Percentiles rank a stretch among this genome's conserved stretches.
phyloP scores from a whole-genome alignment of 2,113 vertebrate genomes.

The Microtus montanus region DNA sequence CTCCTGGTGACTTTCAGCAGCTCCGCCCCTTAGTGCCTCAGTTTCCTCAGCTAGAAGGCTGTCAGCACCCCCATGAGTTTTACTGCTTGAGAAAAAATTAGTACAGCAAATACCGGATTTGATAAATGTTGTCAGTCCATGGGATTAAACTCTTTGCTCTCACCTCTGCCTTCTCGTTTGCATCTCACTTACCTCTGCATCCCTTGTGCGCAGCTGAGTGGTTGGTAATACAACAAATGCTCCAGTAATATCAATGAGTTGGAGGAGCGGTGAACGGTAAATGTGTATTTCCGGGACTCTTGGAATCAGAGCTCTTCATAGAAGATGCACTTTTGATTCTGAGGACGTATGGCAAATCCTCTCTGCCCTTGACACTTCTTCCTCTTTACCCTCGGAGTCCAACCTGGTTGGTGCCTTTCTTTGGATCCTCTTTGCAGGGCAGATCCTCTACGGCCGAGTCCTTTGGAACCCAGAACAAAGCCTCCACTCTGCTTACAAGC shows the following conservation, averaged over 20 bases:
- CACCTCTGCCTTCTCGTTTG: neutral
- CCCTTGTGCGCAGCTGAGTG: neutral
- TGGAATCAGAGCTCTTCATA: neutral
- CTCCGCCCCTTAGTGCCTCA: neutral
- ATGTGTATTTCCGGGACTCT: neutral
- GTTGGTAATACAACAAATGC: neutral
- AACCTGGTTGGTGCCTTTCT: slow-evolving; percentile 5
- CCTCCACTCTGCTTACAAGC: slow-evolving; percentile 94
- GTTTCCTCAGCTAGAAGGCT: neutral
- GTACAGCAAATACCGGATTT: neutral
- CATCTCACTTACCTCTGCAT: neutral
- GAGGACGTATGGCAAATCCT: neutral
- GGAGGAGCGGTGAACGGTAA: neutral
- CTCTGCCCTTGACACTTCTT: neutral
- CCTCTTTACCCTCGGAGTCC: neutral
- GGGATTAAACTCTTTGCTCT: neutral
- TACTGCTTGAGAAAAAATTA: neutral
- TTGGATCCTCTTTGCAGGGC: slow-evolving; percentile 87
- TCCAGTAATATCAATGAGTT: neutral
- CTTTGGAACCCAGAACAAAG: slow-evolving; percentile 98
- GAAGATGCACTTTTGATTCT: neutral
- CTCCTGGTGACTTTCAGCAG: neutral
- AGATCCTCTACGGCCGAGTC: slow-evolving; percentile 94
- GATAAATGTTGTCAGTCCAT: neutral
- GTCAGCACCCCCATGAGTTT: neutral